Evolutionary conservation across 2,113 vertebrate genomes (phyloP).

Genomic region (Platycercus adscitus): DNA sequence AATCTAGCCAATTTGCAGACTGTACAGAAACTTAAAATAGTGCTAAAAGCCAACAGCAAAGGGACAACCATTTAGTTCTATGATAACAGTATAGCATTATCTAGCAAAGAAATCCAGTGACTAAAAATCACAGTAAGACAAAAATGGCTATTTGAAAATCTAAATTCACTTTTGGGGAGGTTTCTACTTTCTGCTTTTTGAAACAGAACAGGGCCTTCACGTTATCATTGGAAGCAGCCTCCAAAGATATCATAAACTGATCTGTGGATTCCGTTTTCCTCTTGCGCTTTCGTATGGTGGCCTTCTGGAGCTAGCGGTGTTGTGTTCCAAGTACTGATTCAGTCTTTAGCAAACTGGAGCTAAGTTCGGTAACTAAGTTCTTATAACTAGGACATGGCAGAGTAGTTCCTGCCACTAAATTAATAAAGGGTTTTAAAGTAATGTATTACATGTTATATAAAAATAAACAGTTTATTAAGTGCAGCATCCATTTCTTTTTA

Average conservation of each 20-base stretch:
- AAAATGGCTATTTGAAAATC: background rate
- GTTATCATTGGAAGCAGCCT: background rate
- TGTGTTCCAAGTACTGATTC: background rate
- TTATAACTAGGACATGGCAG: background rate
- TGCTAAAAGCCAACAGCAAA: background rate
- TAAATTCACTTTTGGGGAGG: background rate
- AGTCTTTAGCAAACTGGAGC: background rate
- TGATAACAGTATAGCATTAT: background rate
- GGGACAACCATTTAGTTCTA: background rate
- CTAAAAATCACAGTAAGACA: background rate
- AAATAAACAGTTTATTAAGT: slow-evolving; percentile 27
- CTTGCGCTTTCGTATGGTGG: background rate
- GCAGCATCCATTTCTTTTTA: background rate
- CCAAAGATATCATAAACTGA: background rate
- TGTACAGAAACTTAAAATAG: background rate
- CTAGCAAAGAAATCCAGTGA: background rate
- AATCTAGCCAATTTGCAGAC: background rate
- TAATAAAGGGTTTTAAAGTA: background rate
- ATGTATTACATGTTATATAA: background rate
- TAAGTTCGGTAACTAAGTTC: background rate
- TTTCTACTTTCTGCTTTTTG: background rate
- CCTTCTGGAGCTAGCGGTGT: background rate
- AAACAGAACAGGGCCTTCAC: background rate
- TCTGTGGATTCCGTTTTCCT: background rate
- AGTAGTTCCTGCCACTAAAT: background rate